Evolutionary conservation across 2,113 vertebrate species (phyloP), one percentile per base, ranked within the genome.

Genomic region (Sialia sialis): DNA sequence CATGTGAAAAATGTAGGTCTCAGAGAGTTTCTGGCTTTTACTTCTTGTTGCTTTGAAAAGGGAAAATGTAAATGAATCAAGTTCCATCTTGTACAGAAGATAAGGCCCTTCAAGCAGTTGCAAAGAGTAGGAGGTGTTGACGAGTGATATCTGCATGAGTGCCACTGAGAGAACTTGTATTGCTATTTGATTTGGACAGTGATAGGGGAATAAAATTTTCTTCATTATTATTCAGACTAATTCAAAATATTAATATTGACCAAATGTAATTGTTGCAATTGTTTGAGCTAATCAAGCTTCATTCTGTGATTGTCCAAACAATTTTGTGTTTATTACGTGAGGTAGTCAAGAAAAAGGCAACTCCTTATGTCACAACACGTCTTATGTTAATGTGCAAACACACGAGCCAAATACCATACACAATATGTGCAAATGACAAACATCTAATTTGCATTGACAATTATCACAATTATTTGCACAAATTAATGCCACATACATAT

Each of bases 191-290:
- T 83, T 75, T 85, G 55, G 62, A 62, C 64, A 67, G 19, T 43
- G 82, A 93, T 76, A 62, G 16, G 60, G 59, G 91, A 91, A 91
- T 62, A 63, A n/a, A 82, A 87, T 72, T 91, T 94, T 88, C 27
- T 77, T 58, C 46, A 78, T 41, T 64, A 84, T 81, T 94, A 69
- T 89, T 89, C 78, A 90, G 69, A n/a, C 49, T 83, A 84, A 95
- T 89, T 73, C 76, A 92, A 39, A 84, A 75, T 87, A 91, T 86
- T 70, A 51, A 25, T 66, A 56, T 38, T n/a, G 64, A 89, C 64
- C 63, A 91, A 95, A 96, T 74, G 36, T 70, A 95, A 96, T 89
- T 94, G 63, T 79, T 92, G 25, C 62, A 84, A 90, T 92, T 91
- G 63, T 86, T 95, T 94, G n/a, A 74, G 95, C 64, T 76, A 86